These are phyloP conservation scores for Eupithecia exiguata DNA, from an alignment of 2,888 invertebrate species.

Conservation along the genomic window DNA sequence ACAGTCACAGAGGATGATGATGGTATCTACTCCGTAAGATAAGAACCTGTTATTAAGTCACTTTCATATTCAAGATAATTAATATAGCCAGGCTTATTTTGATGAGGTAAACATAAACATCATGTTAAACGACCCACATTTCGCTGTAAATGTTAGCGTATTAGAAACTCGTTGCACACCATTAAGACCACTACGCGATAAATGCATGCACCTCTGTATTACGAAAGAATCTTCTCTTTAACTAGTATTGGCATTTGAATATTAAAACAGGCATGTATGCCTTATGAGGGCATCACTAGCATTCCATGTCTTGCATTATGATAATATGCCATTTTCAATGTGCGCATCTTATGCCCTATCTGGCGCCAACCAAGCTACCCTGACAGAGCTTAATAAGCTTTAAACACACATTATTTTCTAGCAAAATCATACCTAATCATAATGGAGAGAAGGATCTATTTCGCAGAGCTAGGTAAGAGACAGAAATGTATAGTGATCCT, in stretches of 20 bases:
- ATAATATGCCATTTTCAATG: constrained; percentile 79
- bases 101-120: background rate
- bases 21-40: background rate
- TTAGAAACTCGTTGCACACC: constrained; percentile 15
- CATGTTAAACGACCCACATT: constrained; percentile 4
- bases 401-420: constrained; percentile 24
- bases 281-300: constrained; percentile 71
- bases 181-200: constrained; percentile 17
- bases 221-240: constrained; percentile 55
- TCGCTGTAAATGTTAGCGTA: constrained; percentile 7
- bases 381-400: constrained; percentile 41
- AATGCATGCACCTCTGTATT: constrained; percentile 45
- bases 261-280: constrained; percentile 59
- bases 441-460: background rate
- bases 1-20: no score
- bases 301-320: constrained; percentile 79
- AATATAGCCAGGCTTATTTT: constrained; percentile 1
- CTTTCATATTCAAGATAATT: constrained; percentile 6
- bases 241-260: constrained; percentile 61
- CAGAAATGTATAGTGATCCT: constrained; percentile 5
- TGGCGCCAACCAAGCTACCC: constrained; percentile 59
- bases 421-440: background rate
- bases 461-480: background rate
- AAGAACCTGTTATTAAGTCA: constrained; percentile 1
- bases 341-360: constrained; percentile 67